Evolutionary conservation across 2,113 vertebrate genomes (phyloP).

Genomic region (Psettodes erumei): DNA sequence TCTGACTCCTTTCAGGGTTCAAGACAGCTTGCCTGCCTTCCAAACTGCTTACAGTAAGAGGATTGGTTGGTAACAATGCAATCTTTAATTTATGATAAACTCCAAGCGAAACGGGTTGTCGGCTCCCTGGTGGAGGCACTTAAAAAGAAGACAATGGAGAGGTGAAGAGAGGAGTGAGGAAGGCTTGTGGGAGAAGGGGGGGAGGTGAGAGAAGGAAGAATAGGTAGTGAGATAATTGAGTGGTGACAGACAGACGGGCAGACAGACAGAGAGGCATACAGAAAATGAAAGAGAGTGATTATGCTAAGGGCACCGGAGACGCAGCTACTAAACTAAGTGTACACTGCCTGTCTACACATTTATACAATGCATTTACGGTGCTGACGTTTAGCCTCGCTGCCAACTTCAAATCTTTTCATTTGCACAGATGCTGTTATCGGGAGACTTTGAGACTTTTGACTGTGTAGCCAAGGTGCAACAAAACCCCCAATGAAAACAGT

Average conservation of each 20-base stretch:
- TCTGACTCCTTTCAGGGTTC: conserved; percentile 77
- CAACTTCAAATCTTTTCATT: conserved; percentile 64
- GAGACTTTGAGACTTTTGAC: conserved; percentile 52
- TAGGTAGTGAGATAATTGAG: conserved; percentile 66
- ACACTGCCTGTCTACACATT: conserved; percentile 64
- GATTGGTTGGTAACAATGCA: conserved; percentile 84
- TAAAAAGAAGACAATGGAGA: conserved; percentile 68
- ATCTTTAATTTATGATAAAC: conserved; percentile 85
- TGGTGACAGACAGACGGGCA: conserved; percentile 61
- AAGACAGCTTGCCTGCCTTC: conserved; percentile 70
- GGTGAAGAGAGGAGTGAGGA: conserved; percentile 62
- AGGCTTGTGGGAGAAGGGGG: conserved; percentile 39
- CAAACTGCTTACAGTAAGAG: conserved; percentile 85
- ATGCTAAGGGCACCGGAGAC: conserved; percentile 47
- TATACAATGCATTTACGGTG: conserved; percentile 55
- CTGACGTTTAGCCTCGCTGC: conserved; percentile 64
- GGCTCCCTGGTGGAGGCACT: conserved; percentile 64
- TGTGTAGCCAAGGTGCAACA: conserved; percentile 50
- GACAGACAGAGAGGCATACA: conserved; percentile 44
- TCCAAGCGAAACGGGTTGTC: conserved; percentile 69
- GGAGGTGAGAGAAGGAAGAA: conserved; percentile 25
- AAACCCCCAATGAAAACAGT: conserved; percentile 51
- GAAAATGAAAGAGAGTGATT: conserved; percentile 69
- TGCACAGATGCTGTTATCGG: conserved; percentile 40
- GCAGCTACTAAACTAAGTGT: conserved; percentile 59